phyloP scores from a whole-genome alignment of 2,888 invertebrate genomes.

The Timema cristinae region DNA sequence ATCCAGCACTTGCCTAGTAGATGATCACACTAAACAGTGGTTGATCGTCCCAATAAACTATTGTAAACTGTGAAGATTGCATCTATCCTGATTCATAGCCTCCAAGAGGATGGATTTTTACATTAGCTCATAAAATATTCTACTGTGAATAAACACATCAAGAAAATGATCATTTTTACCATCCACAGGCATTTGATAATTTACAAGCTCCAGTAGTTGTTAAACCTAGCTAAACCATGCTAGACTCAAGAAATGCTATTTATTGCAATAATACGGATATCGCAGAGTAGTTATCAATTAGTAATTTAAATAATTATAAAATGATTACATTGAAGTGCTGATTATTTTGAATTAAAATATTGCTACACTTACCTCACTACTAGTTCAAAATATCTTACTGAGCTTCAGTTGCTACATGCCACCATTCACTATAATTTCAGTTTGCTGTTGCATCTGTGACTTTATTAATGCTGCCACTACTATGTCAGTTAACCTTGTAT shows the following conservation, averaged over 20 bases:
- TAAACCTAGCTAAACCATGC: not conserved
- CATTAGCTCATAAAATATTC: not conserved
- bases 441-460: not conserved
- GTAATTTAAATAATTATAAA: not conserved
- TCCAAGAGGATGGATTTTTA: not conserved
- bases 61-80: not conserved
- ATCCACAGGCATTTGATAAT: not conserved
- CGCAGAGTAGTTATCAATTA: constrained; percentile 1
- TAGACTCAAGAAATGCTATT: not conserved
- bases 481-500: too few species aligned
- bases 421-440: not conserved
- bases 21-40: not conserved
- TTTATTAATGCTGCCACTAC: constrained; percentile 1
- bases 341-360: not conserved
- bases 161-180: not conserved
- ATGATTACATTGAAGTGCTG: not conserved
- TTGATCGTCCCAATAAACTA: not conserved
- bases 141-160: not conserved
- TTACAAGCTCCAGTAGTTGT: not conserved
- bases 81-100: not conserved
- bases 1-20: not conserved
- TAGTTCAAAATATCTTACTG: not conserved
- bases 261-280: constrained; percentile 9
- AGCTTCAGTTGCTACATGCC: not conserved
- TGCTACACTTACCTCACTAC: not conserved